phyloP scores from a whole-genome alignment of 1,140 invertebrate genomes.

The Aphaenogaster floridana region DNA sequence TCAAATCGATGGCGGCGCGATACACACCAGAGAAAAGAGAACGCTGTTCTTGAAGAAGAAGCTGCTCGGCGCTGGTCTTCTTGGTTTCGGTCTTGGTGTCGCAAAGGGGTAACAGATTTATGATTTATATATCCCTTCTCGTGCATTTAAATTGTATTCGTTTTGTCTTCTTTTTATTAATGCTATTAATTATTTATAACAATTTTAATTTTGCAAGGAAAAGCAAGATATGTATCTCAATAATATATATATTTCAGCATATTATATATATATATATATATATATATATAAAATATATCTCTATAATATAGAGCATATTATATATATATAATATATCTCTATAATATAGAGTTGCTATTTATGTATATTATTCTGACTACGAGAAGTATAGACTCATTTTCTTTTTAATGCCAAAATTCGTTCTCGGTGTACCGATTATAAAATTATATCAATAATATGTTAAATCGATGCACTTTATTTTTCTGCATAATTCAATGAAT shows the following conservation, averaged over 20 bases:
- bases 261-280: background rate
- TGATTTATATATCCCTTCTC: slow-evolving; percentile 16
- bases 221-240: background rate
- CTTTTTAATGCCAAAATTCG: background rate
- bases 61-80: slow-evolving; percentile 81
- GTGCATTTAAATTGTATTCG: background rate
- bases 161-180: background rate
- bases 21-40: slow-evolving; percentile 76
- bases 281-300: background rate
- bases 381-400: background rate
- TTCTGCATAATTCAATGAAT: background rate
- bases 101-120: slow-evolving; percentile 81
- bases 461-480: background rate
- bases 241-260: background rate
- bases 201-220: background rate
- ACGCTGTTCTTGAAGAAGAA: slow-evolving; percentile 84
- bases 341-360: background rate
- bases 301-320: background rate
- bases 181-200: slow-evolving; percentile 29
- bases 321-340: background rate
- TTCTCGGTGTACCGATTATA: background rate
- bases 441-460: background rate
- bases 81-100: slow-evolving; percentile 82
- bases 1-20: slow-evolving; percentile 40
- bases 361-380: background rate